These are phyloP conservation scores for Drosophila austrosaltans DNA, from an alignment of 2,888 invertebrate species.

Conservation along the genomic window DNA sequence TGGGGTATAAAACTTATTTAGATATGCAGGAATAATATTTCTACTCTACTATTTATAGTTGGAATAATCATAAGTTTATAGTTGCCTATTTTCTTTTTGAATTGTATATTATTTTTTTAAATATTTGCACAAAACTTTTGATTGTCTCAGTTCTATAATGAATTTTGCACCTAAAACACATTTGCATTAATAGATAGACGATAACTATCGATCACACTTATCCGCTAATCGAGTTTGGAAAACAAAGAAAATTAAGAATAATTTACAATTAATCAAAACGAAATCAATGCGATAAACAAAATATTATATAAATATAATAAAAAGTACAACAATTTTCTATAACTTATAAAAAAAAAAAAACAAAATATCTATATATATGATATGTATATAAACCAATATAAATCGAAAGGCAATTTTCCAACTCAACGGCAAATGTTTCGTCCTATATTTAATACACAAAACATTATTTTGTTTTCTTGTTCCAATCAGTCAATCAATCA, in stretches of 20 bases:
- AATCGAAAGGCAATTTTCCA: not conserved
- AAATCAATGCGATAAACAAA: too few species aligned
- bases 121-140: slow-evolving; percentile 6
- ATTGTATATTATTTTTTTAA: not conserved
- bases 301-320: not conserved
- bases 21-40: not conserved
- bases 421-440: not conserved
- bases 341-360: not conserved
- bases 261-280: too few species aligned
- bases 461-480: not conserved
- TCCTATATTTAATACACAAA: slow-evolving; percentile 1
- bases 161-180: slow-evolving; percentile 1
- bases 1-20: not conserved
- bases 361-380: not conserved
- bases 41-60: not conserved
- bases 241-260: not conserved
- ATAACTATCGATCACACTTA: not conserved
- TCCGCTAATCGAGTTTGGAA: not conserved
- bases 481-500: slow-evolving; percentile 10
- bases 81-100: not conserved
- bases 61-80: not conserved
- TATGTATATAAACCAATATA: not conserved
- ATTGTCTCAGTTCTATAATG: not conserved
- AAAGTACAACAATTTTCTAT: not conserved
- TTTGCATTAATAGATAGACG: slow-evolving; percentile 1